Evolutionary conservation across 1,140 invertebrate species (phyloP).

Genomic region (Adelges cooleyi): DNA sequence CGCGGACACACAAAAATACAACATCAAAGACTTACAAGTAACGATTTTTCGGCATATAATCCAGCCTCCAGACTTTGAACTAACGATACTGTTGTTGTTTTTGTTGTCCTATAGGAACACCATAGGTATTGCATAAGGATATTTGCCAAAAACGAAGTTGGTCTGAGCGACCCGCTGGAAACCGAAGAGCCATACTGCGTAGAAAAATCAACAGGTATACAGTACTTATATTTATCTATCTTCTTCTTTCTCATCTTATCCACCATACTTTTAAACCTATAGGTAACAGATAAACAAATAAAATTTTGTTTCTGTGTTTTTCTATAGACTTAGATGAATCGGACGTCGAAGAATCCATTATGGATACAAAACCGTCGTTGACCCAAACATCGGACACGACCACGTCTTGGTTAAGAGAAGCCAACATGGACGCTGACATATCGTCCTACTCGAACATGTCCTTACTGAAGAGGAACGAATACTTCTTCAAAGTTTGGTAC

Average conservation of each 20-base stretch:
- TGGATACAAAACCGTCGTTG: conserved; percentile 43
- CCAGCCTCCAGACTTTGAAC: not conserved
- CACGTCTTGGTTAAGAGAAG: conserved; percentile 82
- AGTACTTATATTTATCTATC: too few species aligned
- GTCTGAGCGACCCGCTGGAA: conserved; percentile 84
- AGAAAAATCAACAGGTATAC: conserved; percentile 61
- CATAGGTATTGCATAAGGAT: conserved; percentile 83
- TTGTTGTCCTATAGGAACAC: conserved; percentile 47
- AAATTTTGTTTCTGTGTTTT: too few species aligned
- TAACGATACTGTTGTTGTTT: not conserved
- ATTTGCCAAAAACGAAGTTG: conserved; percentile 89
- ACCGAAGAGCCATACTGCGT: conserved; percentile 85
- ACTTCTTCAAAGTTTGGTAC: conserved; percentile 88
- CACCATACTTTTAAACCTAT: too few species aligned
- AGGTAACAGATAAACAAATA: too few species aligned
- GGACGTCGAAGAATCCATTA: conserved; percentile 28
- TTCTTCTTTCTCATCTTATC: too few species aligned
- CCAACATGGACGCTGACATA: conserved; percentile 87
- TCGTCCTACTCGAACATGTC: conserved; percentile 71
- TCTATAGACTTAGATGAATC: conserved; percentile 40
- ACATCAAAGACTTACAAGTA: conserved; percentile 68
- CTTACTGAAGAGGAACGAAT: conserved; percentile 72
- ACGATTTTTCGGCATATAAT: conserved; percentile 13
- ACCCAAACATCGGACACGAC: conserved; percentile 79
- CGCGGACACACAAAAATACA: conserved; percentile 68